Evolutionary conservation across 2,113 vertebrate species (phyloP).

Genomic region (Oophaga pumilio): DNA sequence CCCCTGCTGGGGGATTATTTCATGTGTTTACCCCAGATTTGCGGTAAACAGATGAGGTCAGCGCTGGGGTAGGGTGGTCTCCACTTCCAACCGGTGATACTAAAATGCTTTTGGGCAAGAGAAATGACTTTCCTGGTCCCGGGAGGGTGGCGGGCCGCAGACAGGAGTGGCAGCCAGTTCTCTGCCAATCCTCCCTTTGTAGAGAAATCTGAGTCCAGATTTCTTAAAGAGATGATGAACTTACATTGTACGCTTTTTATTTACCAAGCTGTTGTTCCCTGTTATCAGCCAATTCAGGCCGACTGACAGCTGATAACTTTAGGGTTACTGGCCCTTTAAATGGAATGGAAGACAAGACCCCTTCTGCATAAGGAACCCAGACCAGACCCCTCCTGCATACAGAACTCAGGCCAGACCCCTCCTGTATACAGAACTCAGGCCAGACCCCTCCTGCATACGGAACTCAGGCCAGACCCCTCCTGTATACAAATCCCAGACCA

Average conservation of each 20-base stretch:
- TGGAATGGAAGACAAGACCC: not conserved
- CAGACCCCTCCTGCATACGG: not conserved
- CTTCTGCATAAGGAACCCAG: not conserved
- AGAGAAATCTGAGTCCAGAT: not conserved
- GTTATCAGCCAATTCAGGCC: no score
- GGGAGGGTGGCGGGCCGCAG: constrained; percentile 19
- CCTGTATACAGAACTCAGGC: not conserved
- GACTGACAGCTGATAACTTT: no score
- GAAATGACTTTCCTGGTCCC: constrained; percentile 10
- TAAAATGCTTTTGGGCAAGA: constrained; percentile 14
- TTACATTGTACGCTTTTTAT: not conserved
- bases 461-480: not conserved
- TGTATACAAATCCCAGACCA: no score
- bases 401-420: not conserved
- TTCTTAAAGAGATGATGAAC: not conserved
- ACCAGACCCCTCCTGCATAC: not conserved
- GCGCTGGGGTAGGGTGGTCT: not conserved
- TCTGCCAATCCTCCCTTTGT: constrained; percentile 20
- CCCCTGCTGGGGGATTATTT: not conserved
- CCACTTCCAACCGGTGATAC: constrained; percentile 26
- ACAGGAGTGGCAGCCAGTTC: constrained; percentile 41
- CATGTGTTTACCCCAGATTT: not conserved
- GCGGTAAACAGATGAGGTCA: constrained; percentile 51
- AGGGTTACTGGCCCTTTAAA: no score
- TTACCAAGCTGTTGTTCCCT: no score